Conservation (phyloP, 2,888 invertebrate genomes). For the Drosophila subquinaria region DNA sequence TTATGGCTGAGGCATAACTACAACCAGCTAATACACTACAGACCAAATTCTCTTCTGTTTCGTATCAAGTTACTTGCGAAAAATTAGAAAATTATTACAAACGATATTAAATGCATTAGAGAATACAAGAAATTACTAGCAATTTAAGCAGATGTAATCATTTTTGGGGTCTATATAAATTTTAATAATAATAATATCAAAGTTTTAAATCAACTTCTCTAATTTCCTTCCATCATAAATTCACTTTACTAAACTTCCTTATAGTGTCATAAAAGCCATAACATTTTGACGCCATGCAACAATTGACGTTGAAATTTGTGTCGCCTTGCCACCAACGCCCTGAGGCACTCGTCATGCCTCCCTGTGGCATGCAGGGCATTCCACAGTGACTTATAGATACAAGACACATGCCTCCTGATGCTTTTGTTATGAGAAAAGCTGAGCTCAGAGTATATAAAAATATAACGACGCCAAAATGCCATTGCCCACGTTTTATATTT, state of each 20-base stretch:
- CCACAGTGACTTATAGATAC: conserved; percentile 43
- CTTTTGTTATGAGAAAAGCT: conserved; percentile 50
- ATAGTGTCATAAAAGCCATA: neutral
- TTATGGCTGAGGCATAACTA: neutral
- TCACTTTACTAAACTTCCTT: neutral
- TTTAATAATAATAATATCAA: too few relatives aligned
- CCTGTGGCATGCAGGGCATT: conserved; percentile 38
- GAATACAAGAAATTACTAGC: neutral
- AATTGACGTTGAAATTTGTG: conserved; percentile 13
- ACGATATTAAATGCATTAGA: neutral
- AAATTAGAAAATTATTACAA: neutral
- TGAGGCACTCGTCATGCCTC: conserved; percentile 31
- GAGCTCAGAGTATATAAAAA: conserved; percentile 18
- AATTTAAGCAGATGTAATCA: too few relatives aligned
- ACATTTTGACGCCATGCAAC: neutral
- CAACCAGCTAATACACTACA: conserved; percentile 22
- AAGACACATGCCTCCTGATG: conserved; percentile 34
- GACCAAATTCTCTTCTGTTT: neutral
- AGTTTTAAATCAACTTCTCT: neutral
- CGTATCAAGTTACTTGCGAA: neutral
- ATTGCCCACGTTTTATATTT: conserved; percentile 51
- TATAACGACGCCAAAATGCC: conserved; percentile 58
- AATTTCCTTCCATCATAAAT: neutral
- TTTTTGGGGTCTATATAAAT: too few relatives aligned
- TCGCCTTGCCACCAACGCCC: conserved; percentile 18